A percentile compares a stretch with the other conserved stretches of the same genome.
Evolutionary conservation across 2,888 invertebrate genomes (phyloP).

Genomic region (Tigriopus californicus): DNA sequence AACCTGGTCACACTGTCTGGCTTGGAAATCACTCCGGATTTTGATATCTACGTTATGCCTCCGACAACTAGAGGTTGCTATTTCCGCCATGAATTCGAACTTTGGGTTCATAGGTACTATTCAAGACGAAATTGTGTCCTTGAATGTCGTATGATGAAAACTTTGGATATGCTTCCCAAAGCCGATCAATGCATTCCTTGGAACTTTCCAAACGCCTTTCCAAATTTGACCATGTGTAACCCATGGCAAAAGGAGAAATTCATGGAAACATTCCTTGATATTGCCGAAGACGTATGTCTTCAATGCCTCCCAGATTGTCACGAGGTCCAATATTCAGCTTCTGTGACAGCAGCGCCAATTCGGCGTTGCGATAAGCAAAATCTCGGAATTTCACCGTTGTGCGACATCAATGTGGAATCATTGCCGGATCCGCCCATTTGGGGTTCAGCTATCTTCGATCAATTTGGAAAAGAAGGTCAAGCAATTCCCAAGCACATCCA

Average conservation of each 20-base stretch:
- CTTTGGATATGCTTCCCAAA: background rate
- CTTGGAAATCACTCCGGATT: background rate
- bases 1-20: background rate
- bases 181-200: background rate
- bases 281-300: background rate
- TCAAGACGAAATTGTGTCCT: constrained; percentile 4
- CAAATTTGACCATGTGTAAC: background rate
- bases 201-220: background rate
- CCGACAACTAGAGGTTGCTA: background rate
- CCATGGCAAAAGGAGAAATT: constrained; percentile 2
- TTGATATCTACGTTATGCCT: background rate
- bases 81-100: background rate
- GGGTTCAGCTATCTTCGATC: background rate
- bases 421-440: background rate
- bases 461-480: background rate
- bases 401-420: background rate
- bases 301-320: constrained; percentile 8
- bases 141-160: background rate
- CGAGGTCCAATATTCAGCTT: background rate
- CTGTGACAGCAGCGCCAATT: constrained; percentile 3
- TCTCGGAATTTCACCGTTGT: background rate
- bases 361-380: background rate
- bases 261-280: background rate
- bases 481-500: background rate
- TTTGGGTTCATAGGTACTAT: background rate